Conservation (phyloP, 2,888 invertebrate genomes). For the Melipona bicolor region DNA sequence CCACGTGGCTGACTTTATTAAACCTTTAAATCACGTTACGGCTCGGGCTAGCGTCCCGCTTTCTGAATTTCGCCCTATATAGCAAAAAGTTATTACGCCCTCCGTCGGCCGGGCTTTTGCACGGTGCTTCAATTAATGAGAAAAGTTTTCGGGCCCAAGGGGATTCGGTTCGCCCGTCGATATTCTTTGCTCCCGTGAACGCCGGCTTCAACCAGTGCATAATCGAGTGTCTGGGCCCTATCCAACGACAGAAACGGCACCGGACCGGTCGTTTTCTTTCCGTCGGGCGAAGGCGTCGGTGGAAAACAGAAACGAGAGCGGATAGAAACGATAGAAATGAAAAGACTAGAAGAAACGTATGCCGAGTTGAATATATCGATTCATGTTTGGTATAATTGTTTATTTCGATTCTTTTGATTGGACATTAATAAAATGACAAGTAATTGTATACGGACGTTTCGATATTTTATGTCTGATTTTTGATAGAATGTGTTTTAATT, state of each 20-base stretch:
- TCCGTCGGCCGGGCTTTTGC: slow-evolving; percentile 31
- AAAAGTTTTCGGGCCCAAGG: slow-evolving; percentile 31
- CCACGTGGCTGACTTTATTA: slow-evolving; percentile 50
- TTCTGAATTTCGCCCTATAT: slow-evolving; percentile 54
- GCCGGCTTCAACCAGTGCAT: slow-evolving; percentile 3
- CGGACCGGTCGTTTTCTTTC: not conserved
- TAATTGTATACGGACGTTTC: not conserved
- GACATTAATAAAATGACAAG: not conserved
- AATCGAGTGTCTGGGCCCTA: slow-evolving; percentile 12
- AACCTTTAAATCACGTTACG: slow-evolving; percentile 51
- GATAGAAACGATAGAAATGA: not conserved
- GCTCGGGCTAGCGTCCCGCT: slow-evolving; percentile 34
- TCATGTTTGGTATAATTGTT: not conserved
- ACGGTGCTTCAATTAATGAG: slow-evolving; percentile 49
- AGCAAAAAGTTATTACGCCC: slow-evolving; percentile 37
- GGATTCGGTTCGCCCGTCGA: slow-evolving; percentile 35
- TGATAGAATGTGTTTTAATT: too few relatives aligned
- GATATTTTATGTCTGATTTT: not conserved
- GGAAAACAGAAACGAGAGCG: not conserved
- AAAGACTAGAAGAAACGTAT: slow-evolving; percentile 9
- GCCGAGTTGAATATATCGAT: slow-evolving; percentile 9
- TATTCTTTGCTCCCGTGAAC: slow-evolving; percentile 36
- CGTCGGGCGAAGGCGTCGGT: not conserved
- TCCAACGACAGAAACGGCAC: not conserved
- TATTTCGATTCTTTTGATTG: not conserved